Evolutionary conservation across 2,888 invertebrate species (phyloP).

Genomic region (Galerucella calmariensis): DNA sequence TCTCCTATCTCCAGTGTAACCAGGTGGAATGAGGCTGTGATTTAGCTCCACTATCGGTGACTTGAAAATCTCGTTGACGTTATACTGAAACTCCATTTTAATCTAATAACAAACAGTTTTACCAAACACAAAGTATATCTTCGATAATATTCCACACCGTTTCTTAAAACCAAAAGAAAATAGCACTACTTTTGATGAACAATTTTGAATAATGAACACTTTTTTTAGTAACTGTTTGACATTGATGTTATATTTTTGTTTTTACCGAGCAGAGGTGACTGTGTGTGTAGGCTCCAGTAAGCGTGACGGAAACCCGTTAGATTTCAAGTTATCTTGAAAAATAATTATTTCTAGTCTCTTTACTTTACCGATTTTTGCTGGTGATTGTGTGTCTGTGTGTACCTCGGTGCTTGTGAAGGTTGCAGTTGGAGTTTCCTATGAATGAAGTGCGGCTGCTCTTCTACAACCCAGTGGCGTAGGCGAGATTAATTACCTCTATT

Average conservation of each 20-base stretch:
- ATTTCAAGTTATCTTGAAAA: constrained; percentile 36
- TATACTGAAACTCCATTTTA: constrained; percentile 69
- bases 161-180: constrained; percentile 1
- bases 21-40: constrained; percentile 67
- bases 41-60: constrained; percentile 67
- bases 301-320: constrained; percentile 54
- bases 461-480: constrained; percentile 17
- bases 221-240: constrained; percentile 44
- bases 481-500: background rate
- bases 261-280: constrained; percentile 41
- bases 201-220: constrained; percentile 34
- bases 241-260: constrained; percentile 40
- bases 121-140: constrained; percentile 21
- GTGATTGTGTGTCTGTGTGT: background rate
- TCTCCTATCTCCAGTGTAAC: constrained; percentile 68
- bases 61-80: constrained; percentile 67
- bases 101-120: constrained; percentile 19
- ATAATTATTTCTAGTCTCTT: constrained; percentile 16
- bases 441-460: constrained; percentile 28
- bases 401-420: constrained; percentile 17
- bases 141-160: constrained; percentile 3
- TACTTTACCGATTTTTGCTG: constrained; percentile 14
- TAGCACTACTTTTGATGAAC: constrained; percentile 14
- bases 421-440: constrained; percentile 31
- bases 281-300: constrained; percentile 44